These are phyloP conservation scores for Blera fallax DNA, from an alignment of 2,888 invertebrate genomes.

Conservation along the genomic window DNA sequence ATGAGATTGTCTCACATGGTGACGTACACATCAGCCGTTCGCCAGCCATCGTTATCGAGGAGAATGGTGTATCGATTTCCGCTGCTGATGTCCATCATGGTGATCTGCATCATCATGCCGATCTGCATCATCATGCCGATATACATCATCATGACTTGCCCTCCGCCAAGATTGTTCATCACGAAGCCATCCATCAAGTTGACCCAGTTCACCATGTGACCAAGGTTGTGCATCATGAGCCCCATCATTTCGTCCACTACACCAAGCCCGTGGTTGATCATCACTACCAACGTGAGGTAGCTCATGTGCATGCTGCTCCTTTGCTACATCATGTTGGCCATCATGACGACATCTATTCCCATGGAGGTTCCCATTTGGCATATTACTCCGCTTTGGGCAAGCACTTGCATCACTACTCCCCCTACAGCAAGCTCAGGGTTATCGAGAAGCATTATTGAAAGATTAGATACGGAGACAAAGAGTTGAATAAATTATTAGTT, in stretches of 20 bases:
- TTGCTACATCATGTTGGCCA: constrained; percentile 50
- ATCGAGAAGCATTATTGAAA: constrained; percentile 78
- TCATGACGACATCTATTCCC: constrained; percentile 46
- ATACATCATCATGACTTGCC: constrained; percentile 74
- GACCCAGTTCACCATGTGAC: constrained; percentile 80
- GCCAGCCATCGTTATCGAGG: constrained; percentile 78
- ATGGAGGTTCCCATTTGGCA: constrained; percentile 72
- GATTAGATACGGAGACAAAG: constrained; percentile 62
- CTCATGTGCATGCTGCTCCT: constrained; percentile 70
- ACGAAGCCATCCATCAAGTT: constrained; percentile 79
- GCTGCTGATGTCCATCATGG: constrained; percentile 74
- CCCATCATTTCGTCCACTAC: constrained; percentile 79
- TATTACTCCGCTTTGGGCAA: constrained; percentile 75
- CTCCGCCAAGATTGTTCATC: constrained; percentile 78
- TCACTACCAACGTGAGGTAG: constrained; percentile 77
- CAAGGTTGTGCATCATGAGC: constrained; percentile 80
- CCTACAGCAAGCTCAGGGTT: constrained; percentile 78
- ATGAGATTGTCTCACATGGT: constrained; percentile 74
- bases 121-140: constrained; percentile 74
- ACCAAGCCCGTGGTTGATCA: constrained; percentile 79
- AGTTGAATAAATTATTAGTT: constrained; percentile 60
- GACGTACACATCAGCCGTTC: constrained; percentile 79
- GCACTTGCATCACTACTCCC: constrained; percentile 76
- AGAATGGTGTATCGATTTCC: constrained; percentile 58
- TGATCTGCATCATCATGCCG: constrained; percentile 74